Evolutionary conservation across 2,888 invertebrate genomes (phyloP).

Genomic region (Erynnis tages): DNA sequence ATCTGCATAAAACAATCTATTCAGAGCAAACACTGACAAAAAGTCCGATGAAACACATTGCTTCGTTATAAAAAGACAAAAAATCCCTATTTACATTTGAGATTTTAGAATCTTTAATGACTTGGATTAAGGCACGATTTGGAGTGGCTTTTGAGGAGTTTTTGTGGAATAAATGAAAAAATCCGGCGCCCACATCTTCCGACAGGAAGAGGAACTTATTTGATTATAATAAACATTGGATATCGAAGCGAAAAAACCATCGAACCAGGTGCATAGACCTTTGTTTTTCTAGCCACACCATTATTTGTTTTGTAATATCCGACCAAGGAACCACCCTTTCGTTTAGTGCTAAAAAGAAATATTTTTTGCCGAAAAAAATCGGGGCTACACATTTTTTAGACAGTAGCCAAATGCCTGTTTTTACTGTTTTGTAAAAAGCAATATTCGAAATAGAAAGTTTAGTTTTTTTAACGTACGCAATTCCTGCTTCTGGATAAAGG

Average conservation of each 20-base stretch:
- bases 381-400: slow-evolving; percentile 42
- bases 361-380: slow-evolving; percentile 40
- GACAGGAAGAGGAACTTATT: slow-evolving; percentile 78
- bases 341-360: slow-evolving; percentile 40
- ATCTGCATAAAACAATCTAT: slow-evolving; percentile 68
- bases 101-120: slow-evolving; percentile 23
- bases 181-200: slow-evolving; percentile 71
- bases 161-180: slow-evolving; percentile 51
- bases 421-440: slow-evolving; percentile 44
- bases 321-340: slow-evolving; percentile 58
- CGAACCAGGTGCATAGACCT: slow-evolving; percentile 68
- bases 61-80: slow-evolving; percentile 47
- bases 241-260: slow-evolving; percentile 54
- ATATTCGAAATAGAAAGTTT: slow-evolving; percentile 64
- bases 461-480: slow-evolving; percentile 7
- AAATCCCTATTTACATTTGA: slow-evolving; percentile 35
- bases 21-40: slow-evolving; percentile 56
- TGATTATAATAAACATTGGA: slow-evolving; percentile 77
- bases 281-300: slow-evolving; percentile 55
- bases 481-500: slow-evolving; percentile 4
- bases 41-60: slow-evolving; percentile 63
- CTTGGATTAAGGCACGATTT: slow-evolving; percentile 26
- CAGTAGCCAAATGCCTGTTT: slow-evolving; percentile 49
- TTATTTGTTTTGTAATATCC: slow-evolving; percentile 68
- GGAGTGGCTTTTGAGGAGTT: slow-evolving; percentile 38